Evolutionary conservation across 1,140 invertebrate genomes (phyloP).

Genomic region (Drosophila bocki): DNA sequence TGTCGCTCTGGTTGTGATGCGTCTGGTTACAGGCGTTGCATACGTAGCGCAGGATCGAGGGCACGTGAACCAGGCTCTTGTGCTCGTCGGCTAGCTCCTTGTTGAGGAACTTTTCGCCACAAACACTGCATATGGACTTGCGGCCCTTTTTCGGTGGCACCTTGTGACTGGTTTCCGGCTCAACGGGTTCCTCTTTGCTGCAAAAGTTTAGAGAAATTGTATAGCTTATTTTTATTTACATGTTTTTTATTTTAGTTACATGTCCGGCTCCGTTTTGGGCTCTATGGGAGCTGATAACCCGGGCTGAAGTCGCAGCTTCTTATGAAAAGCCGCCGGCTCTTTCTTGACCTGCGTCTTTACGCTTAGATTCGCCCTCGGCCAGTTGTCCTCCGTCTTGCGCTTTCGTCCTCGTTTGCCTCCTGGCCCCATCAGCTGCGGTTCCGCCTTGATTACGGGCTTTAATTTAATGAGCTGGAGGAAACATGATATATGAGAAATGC

Average conservation of each 20-base stretch:
- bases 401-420: slow-evolving; percentile 52
- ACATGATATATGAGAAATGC: neutral
- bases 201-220: neutral
- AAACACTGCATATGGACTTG: slow-evolving; percentile 66
- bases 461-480: slow-evolving; percentile 39
- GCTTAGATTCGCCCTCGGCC: slow-evolving; percentile 12
- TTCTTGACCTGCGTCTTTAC: slow-evolving; percentile 44
- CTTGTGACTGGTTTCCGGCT: slow-evolving; percentile 12
- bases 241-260: slow-evolving; percentile 60
- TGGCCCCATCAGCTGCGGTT: slow-evolving; percentile 7
- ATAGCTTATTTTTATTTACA: too few species aligned
- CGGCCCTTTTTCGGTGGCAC: slow-evolving; percentile 37
- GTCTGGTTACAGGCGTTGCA: slow-evolving; percentile 78
- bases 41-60: slow-evolving; percentile 64
- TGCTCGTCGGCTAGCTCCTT: slow-evolving; percentile 71
- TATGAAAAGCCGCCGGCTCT: slow-evolving; percentile 52
- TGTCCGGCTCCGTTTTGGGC: slow-evolving; percentile 44
- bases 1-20: slow-evolving; percentile 66
- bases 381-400: slow-evolving; percentile 49
- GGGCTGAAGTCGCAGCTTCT: slow-evolving; percentile 60
- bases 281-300: neutral
- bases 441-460: slow-evolving; percentile 53
- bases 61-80: slow-evolving; percentile 52
- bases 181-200: slow-evolving; percentile 66
- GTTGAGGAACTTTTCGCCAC: slow-evolving; percentile 61